Evolutionary conservation across 2,113 vertebrate species (phyloP).

Genomic region (Phocoena phocoena): DNA sequence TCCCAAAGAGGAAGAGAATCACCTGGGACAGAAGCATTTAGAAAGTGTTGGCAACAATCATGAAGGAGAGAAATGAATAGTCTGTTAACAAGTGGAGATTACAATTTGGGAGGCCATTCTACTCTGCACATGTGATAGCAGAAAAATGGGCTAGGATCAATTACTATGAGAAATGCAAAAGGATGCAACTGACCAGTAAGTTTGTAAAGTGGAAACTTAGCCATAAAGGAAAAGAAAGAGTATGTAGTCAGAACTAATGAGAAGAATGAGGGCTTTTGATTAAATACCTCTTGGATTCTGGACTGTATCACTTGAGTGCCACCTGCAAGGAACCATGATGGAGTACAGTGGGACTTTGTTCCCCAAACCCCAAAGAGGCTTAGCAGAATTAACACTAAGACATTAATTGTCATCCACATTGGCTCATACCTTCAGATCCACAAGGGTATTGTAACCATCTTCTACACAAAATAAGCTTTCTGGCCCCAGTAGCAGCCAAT

Average conservation of each 20-base stretch:
- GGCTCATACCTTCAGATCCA: not conserved
- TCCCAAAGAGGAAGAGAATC: not conserved
- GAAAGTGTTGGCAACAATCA: not conserved
- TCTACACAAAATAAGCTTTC: not conserved
- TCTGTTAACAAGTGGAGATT: not conserved
- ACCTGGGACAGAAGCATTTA: not conserved
- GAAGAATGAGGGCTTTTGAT: not conserved
- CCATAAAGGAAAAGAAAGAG: not conserved
- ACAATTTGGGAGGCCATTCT: not conserved
- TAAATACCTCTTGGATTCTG: not conserved
- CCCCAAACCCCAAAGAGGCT: not conserved
- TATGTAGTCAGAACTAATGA: not conserved
- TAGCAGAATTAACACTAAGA: not conserved
- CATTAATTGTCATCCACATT: not conserved
- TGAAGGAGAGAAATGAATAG: not conserved
- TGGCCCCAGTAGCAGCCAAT: not conserved
- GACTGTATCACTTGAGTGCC: not conserved
- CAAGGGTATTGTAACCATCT: not conserved
- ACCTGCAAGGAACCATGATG: not conserved
- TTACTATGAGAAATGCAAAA: not conserved
- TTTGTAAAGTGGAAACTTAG: not conserved
- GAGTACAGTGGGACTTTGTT: not conserved
- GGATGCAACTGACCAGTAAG: not conserved
- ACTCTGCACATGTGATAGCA: not conserved
- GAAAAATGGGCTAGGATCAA: not conserved